Evolutionary conservation across 2,888 invertebrate genomes (phyloP), one percentile per base, ranked within the genome.

Genomic region (Dorcus hopei): DNA sequence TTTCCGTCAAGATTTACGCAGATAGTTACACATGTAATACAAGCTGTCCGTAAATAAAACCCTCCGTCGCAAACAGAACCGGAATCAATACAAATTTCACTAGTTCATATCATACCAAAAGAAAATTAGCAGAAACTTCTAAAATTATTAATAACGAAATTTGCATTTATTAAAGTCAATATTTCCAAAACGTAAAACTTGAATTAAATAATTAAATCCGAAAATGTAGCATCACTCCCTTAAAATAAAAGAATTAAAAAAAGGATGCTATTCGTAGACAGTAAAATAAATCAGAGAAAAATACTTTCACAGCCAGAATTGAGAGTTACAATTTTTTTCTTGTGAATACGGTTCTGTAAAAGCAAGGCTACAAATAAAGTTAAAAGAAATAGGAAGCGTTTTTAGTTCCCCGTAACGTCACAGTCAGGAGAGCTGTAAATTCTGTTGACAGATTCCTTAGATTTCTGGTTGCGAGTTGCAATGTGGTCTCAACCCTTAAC

Each of bases 361-460:
- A 33, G 7, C 9, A 42, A 11, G 11, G 3, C 11, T 2, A 14
- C 42, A 42, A 42, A 42, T 42, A 14, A 42, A 11, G 14, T 14
- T 42, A 42, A 11, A 42, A 14, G 42, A 8, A 42, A 42, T 42
- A n/a, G 41, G 41, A 41, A 26, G 26, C 26, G 26, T 26, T 26
- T 26, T 26, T 5, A 33, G 6, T 33, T 33, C 26, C 26, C 26
- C 26, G 26, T 33, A 33, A 33, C 26, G 65, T 68, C 66, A 65
- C 64, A 53, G 59, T 51, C 65, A 67, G 63, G 40, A 62, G 63
- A 59, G 71, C 68, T 68, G 72, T 76, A 75, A 75, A 76, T 75
- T 69, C 72, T 70, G 71, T 63, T 73, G 76, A 74, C 74, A 75
- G 74, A 75, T 75, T 74, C 74, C 68, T 63, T 51, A 68, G 68